These are phyloP conservation scores for Mythimna loreyi DNA, from an alignment of 2,888 invertebrate genomes.

Conservation along the genomic window DNA sequence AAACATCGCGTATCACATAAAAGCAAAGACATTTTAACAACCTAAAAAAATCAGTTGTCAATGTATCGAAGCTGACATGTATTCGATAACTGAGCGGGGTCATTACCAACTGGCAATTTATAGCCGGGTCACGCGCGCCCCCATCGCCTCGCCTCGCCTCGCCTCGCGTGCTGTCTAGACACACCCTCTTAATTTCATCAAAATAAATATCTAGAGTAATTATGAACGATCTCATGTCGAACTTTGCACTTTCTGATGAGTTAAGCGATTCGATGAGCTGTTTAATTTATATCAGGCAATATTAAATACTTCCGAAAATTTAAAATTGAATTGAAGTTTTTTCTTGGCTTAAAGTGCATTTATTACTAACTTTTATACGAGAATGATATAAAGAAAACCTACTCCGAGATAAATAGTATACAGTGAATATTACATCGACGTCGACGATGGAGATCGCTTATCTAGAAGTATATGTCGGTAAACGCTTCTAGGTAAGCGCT, in stretches of 20 bases:
- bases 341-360: too few relatives aligned
- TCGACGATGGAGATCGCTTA: too few relatives aligned
- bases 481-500: too few relatives aligned
- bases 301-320: too few relatives aligned
- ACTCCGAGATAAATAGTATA: too few relatives aligned
- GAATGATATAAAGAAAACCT: too few relatives aligned
- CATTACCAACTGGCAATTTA: conserved; percentile 61
- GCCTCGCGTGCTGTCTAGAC: conserved; percentile 59
- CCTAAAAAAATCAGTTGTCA: conserved; percentile 39
- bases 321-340: too few relatives aligned
- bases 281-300: background rate
- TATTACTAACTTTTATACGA: too few relatives aligned
- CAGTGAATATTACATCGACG: too few relatives aligned
- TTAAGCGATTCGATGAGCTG: background rate
- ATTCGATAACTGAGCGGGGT: conserved; percentile 59
- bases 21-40: background rate
- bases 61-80: conserved; percentile 57
- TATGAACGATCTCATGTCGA: conserved; percentile 46
- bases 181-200: conserved; percentile 58
- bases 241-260: conserved; percentile 14
- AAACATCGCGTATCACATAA: too few relatives aligned
- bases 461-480: too few relatives aligned
- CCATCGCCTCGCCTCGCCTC: conserved; percentile 50
- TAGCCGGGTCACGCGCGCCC: conserved; percentile 63
- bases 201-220: conserved; percentile 56